Base-by-base conservation (phyloP, 2,797 vertebrate species). In the Coccyzus lansbergi region DNA sequence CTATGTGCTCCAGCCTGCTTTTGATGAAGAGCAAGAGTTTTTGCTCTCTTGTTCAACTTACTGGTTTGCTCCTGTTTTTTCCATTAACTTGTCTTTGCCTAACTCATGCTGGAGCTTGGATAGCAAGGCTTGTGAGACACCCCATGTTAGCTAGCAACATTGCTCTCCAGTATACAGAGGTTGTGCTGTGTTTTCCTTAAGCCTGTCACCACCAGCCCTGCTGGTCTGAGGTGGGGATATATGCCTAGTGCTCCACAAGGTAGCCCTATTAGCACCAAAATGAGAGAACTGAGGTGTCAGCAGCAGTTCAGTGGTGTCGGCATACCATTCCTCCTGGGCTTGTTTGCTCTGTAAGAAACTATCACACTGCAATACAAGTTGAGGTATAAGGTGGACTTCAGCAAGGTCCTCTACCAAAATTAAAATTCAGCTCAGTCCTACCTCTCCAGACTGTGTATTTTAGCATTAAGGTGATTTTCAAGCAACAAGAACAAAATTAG, bases 391-490 rank as follows among this genome's bases (percentile, higher is more conserved):
- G 52, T 72, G 44, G 52, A 89, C 55, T 89, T 88, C 60, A 69
- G 49, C 86, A 42, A 69, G 77, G 42, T 48, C 58, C 60, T 88
- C 64, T 91, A 67, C 38, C 38, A 78, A 7, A 85, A 94, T 93
- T 87, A 91, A 89, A 83, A 95, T 95, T 93, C 93, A 69, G 12
- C 64, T 94, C 91, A 90, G 44, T 80, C 26, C 16, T 17, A 1
- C 78, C 69, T 83, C 79, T 95, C 83, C 0, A 6, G 59, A 77
- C 69, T 86, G 79, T 94, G 70, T 84, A n/a, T 94, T 85, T 79
- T 86, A 89, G 86, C 62, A 89, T 94, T 96, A 88, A 81, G 74
- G 56, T 84, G 72, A 85, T 96, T 94, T 91, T 83, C 92, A 46
- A 95, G 86, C 78, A 88, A 84, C 78, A 70, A 52, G 83, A 93